Evolutionary conservation across 2,888 invertebrate genomes (phyloP), one percentile per base, ranked within the genome.

Genomic region (Dysmachus trigonus): DNA sequence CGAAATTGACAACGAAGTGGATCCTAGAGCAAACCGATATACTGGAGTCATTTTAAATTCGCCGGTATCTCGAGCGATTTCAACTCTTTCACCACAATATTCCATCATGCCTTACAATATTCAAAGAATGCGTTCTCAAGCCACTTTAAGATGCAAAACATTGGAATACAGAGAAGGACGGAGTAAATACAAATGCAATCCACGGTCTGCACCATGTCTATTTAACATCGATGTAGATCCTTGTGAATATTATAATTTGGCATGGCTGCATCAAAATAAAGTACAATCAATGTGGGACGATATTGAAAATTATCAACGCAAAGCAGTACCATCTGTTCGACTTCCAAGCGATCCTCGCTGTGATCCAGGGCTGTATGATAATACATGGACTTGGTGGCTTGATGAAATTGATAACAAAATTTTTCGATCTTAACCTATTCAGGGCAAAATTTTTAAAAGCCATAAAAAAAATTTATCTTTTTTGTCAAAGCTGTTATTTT

Each of bases 351-450:
- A 95, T 89, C 91, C 92, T 0, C 90, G 90, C 0, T 93, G 93
- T 0, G 91, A 95, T 91, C 95, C 95, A 0, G 89, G 88, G 0
- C 89, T 92, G 8, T 94, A 93, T 92, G 93, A 93, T 86, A 91
- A 92, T 85, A 93, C 93, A 0, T 95, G 95, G 95, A 92, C 93
- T 10, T 93, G 93, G 90, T 95, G 95, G 95, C 90, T 91, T 88
- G 94, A 94, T 85, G 76, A 35, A 76, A 35, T 76, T 76, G 13
- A 35, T 22, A 18, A 62, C 10, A 62, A 62, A 2, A 1, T 6
- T 27, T 27, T 22, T 22, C 10, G 22, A 7, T 22, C 22, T 10
- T 62, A 62, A 38, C 13, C 13, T 38, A 2, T 38, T 38, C 10
- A 13, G 13, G 13, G 2, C 10, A 7, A 38, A 10, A 38, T 1